Conservation (phyloP, 2,797 vertebrate species). For the Buphagus erythrorhynchus region DNA sequence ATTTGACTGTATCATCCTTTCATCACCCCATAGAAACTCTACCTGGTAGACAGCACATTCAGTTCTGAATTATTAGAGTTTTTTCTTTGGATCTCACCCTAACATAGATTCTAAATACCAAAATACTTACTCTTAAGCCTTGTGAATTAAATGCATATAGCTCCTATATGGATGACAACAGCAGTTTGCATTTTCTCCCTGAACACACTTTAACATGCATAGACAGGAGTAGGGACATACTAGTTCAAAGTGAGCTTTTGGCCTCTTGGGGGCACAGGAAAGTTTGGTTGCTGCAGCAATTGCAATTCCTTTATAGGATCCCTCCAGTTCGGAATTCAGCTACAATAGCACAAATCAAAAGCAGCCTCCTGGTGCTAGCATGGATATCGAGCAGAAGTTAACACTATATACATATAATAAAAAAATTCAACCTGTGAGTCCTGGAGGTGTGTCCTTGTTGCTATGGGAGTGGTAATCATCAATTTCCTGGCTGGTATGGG, state of each 20-base stretch:
- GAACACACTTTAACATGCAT: background rate
- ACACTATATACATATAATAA: background rate
- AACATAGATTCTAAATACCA: background rate
- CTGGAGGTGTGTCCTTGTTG: background rate
- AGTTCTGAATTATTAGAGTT: background rate
- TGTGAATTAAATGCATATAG: background rate
- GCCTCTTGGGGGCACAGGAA: background rate
- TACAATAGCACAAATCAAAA: background rate
- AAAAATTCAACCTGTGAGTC: background rate
- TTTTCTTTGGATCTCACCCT: background rate
- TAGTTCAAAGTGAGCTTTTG: background rate
- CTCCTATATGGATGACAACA: background rate
- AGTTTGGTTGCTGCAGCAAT: background rate
- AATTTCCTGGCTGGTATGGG: slow-evolving; percentile 23
- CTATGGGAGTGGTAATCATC: background rate
- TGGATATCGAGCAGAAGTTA: background rate
- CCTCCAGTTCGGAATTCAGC: background rate
- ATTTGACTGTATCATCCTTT: background rate
- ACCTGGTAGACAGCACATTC: background rate
- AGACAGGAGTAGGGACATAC: background rate
- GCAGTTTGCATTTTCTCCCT: background rate
- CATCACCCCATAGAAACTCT: background rate
- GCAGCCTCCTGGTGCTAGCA: background rate
- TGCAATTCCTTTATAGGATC: background rate
- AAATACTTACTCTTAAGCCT: background rate